Base-by-base conservation (phyloP, 2,797 vertebrate species). In the Scleropages formosus region DNA sequence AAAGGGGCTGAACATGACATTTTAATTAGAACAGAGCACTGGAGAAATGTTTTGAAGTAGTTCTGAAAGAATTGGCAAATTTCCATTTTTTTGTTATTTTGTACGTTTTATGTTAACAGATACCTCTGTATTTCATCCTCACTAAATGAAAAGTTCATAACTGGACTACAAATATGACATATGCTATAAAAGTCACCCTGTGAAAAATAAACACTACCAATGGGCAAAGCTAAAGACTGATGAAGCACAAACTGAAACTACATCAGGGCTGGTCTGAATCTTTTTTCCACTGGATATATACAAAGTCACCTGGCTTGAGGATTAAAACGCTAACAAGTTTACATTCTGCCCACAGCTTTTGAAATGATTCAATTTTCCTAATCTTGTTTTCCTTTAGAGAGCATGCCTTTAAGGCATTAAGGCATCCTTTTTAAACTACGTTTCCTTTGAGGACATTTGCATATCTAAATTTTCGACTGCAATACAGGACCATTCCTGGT, bases 291-390 rank as follows among this genome's bases (percentile, higher is more conserved):
- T 84, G 87, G 84, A 86, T 85, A 7, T 58, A 58, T 13, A 58
- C 53, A 58, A 58, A 87, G 81, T 91, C 90, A 91, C 87, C 90
- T 90, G 86, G 86, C 86, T 80, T 80, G 77, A 88, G 89, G 90
- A 92, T 92, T 90, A 90, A 84, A 86, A 88, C 87, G 87, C 88
- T 88, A 92, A 88, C 84, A 91, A 89, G 91, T 90, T 92, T 91
- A 90, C 88, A 90, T 93, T 95, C 89, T 89, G 89, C 87, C 87
- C 92, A 90, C 86, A 92, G 88, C 88, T 91, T 93, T 88, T 88
- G 86, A 92, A 92, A 94, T 91, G 87, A 91, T 93, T 88, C 89
- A 93, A 92, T 95, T 94, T 92, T 89, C 89, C 89, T 93, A 93
- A 94, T 93, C 89, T 91, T 92, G 88, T 93, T 94, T 93, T 92